Evolutionary conservation across 2,888 invertebrate genomes (phyloP).

Genomic region (Sericinus montela): DNA sequence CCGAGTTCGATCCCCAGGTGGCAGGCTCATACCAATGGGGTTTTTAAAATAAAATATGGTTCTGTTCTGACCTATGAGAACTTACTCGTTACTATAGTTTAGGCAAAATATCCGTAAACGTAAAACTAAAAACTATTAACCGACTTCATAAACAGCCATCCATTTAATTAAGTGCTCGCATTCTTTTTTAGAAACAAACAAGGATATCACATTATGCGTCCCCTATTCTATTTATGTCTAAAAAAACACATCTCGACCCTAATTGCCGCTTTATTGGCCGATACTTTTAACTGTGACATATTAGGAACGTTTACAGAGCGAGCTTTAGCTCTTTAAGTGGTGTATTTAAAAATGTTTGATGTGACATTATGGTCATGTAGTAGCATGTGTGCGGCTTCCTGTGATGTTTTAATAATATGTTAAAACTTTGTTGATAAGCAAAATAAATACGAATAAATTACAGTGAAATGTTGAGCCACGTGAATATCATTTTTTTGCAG

Average conservation of each 20-base stretch:
- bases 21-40: too few species aligned
- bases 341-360: conserved; percentile 35
- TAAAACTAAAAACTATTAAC: conserved; percentile 23
- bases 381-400: conserved; percentile 20
- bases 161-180: conserved; percentile 31
- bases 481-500: too few species aligned
- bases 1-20: too few species aligned
- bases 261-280: conserved; percentile 48
- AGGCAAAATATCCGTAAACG: background rate
- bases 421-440: background rate
- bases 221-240: conserved; percentile 32
- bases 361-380: conserved; percentile 29
- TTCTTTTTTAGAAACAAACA: conserved; percentile 38
- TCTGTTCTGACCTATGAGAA: too few species aligned
- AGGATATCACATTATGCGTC: conserved; percentile 44
- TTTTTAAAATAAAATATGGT: too few species aligned
- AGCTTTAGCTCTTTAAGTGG: conserved; percentile 32
- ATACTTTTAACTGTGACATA: conserved; percentile 48
- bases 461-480: too few species aligned
- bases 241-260: conserved; percentile 32
- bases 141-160: conserved; percentile 32
- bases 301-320: conserved; percentile 35
- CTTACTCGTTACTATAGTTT: too few species aligned
- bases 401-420: conserved; percentile 13
- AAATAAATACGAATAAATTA: background rate